These are phyloP conservation scores for Sebastes ruberrimus DNA, from an alignment of 2,797 vertebrate genomes.

Conservation along the genomic window DNA sequence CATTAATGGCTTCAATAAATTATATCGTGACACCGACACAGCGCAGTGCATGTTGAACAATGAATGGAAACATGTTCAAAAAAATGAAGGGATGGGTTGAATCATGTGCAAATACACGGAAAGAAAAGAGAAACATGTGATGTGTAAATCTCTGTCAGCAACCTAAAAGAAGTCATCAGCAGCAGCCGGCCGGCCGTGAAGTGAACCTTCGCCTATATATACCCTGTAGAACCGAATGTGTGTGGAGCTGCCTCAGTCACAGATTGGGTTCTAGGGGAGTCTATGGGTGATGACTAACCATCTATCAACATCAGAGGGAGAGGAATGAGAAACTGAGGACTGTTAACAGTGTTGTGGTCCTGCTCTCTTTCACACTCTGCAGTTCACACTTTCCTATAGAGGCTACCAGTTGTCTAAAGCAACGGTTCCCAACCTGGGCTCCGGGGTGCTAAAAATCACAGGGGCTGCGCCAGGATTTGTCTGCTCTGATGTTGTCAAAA, in stretches of 20 bases:
- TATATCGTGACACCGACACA: constrained; percentile 14
- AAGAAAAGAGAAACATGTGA: not conserved
- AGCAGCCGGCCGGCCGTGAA: constrained; percentile 22
- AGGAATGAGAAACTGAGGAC: constrained; percentile 9
- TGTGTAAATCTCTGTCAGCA: constrained; percentile 29
- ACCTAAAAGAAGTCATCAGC: constrained; percentile 44
- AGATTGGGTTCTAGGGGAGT: constrained; percentile 99
- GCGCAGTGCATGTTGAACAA: not conserved
- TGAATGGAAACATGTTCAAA: not conserved
- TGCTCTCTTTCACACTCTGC: not conserved
- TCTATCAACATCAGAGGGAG: constrained; percentile 41
- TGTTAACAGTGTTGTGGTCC: not conserved
- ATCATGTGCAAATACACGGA: not conserved
- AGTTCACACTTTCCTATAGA: not conserved
- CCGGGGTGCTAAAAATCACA: no score
- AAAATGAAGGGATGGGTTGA: not conserved
- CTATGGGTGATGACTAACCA: constrained; percentile 90
- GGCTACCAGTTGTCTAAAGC: not conserved
- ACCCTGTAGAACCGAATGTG: constrained; percentile 97
- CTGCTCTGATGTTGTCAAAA: no score
- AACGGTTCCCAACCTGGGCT: no score
- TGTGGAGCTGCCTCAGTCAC: constrained; percentile 89
- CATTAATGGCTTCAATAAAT: constrained; percentile 48
- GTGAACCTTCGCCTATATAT: constrained; percentile 89
- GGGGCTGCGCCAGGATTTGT: no score